Conservation (phyloP, 2,113 vertebrate genomes). For the Podiceps cristatus region DNA sequence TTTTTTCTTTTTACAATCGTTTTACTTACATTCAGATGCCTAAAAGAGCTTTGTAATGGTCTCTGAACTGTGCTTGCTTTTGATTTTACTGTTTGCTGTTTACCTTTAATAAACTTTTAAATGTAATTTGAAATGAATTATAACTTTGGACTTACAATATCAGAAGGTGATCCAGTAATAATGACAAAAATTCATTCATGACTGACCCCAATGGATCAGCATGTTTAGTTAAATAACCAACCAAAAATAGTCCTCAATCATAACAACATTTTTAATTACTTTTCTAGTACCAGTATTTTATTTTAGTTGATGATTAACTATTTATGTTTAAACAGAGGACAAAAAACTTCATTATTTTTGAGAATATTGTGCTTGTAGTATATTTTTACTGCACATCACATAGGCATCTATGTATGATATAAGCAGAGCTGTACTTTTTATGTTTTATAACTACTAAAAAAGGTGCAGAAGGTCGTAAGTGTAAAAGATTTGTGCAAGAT, state of each 20-base stretch:
- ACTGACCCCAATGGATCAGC: neutral
- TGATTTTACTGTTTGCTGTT: conserved; percentile 1
- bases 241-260: neutral
- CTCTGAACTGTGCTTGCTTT: conserved; percentile 14
- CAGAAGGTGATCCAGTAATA: neutral
- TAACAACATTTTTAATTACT: neutral
- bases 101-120: neutral
- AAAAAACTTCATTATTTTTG: neutral
- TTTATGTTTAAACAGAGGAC: neutral
- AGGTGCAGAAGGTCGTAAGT: neutral
- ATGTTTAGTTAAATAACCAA: conserved; percentile 34
- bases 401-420: neutral
- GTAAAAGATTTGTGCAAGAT: neutral
- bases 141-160: neutral
- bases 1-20: neutral
- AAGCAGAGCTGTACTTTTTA: neutral
- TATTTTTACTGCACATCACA: neutral
- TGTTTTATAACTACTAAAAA: neutral
- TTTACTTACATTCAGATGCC: conserved; percentile 6
- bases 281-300: neutral
- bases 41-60: neutral
- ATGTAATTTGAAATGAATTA: neutral
- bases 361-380: neutral
- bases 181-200: neutral
- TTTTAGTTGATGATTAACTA: neutral